Conservation (phyloP, 2,888 invertebrate genomes). For the Chesias legatella region DNA sequence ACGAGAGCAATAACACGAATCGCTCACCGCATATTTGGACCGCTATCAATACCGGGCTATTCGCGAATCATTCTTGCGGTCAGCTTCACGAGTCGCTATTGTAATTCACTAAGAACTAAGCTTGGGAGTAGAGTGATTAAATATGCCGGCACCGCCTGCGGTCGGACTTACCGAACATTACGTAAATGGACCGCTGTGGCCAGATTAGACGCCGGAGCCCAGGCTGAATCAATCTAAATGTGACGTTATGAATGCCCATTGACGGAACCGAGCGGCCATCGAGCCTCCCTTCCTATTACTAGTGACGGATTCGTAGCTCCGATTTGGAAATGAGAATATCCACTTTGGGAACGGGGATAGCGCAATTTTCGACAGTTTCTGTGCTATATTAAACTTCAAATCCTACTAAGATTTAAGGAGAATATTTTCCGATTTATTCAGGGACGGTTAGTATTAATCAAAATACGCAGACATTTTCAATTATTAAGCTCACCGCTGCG, state of each 20-base stretch:
- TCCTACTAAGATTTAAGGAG: no score
- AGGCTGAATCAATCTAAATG: constrained; percentile 29
- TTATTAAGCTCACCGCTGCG: no score
- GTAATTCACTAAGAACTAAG: constrained; percentile 56
- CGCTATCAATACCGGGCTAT: constrained; percentile 26
- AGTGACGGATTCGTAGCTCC: constrained; percentile 20
- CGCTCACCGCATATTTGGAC: constrained; percentile 19
- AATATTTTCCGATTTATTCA: no score
- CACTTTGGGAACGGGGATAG: constrained; percentile 1
- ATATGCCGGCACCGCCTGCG: constrained; percentile 42
- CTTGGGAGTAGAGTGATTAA: constrained; percentile 40
- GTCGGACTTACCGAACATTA: constrained; percentile 54
- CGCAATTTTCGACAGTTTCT: constrained; percentile 8
- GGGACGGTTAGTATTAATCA: no score
- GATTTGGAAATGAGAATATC: constrained; percentile 19
- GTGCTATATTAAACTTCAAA: no score
- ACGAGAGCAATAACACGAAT: constrained; percentile 13
- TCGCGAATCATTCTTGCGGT: constrained; percentile 37
- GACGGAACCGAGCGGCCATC: constrained; percentile 15
- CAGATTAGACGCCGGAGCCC: constrained; percentile 36
- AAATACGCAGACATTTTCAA: no score
- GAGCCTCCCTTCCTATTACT: constrained; percentile 23
- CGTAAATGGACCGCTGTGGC: constrained; percentile 52
- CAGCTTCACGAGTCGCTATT: constrained; percentile 38
- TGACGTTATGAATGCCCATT: constrained; percentile 26